phyloP scores from a whole-genome alignment of 1,140 invertebrate species.

The Eumaeus atala region DNA sequence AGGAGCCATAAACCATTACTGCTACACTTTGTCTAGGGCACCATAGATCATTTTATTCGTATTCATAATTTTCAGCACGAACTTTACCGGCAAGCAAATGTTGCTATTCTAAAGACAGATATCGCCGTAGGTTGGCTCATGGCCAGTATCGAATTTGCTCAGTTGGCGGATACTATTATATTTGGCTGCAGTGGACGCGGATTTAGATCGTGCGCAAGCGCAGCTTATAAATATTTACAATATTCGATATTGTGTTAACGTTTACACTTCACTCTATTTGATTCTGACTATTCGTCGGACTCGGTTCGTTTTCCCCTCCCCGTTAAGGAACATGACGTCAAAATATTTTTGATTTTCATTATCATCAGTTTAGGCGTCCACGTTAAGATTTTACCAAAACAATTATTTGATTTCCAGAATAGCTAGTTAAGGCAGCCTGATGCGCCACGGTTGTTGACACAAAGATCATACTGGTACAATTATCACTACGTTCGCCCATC shows the following conservation, averaged over 20 bases:
- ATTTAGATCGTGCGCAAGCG: conserved; percentile 35
- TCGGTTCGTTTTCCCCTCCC: no score
- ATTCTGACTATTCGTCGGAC: no score
- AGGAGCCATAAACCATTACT: not conserved
- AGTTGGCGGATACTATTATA: conserved; percentile 45
- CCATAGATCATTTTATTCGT: not conserved
- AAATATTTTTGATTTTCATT: no score
- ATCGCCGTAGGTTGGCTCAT: conserved; percentile 27
- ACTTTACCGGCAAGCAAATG: conserved; percentile 2
- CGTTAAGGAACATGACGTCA: no score
- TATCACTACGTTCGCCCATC: no score
- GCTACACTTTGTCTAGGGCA: not conserved
- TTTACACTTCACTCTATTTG: no score
- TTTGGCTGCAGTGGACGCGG: conserved; percentile 31
- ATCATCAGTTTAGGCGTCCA: no score
- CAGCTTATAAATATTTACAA: conserved; percentile 14
- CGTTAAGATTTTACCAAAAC: no score
- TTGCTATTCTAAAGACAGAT: not conserved
- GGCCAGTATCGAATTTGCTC: conserved; percentile 42
- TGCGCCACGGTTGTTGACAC: no score
- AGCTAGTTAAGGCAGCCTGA: no score
- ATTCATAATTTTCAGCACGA: not conserved
- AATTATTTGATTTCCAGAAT: no score
- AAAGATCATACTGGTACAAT: no score
- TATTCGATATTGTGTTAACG: not conserved